A percentile compares a stretch with the other conserved stretches of the same genome.
Conservation (phyloP, 2,113 vertebrate genomes). For the Erinaceus europaeus region DNA sequence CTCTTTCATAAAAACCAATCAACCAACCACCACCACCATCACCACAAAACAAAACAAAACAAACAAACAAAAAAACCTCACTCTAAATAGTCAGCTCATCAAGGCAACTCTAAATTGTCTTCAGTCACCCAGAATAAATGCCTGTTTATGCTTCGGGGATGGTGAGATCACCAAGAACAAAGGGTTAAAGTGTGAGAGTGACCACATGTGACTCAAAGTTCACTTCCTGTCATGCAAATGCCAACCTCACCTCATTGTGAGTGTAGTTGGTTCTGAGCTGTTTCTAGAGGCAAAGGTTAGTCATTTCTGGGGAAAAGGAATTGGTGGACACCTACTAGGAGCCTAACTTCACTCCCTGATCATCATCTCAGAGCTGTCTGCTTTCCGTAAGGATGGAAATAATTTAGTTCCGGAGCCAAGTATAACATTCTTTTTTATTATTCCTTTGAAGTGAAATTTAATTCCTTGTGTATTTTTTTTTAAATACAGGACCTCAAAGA, state of each 20-base stretch:
- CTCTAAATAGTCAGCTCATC: background rate
- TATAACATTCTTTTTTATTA: conserved; percentile 54
- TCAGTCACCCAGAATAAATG: background rate
- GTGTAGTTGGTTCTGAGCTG: background rate
- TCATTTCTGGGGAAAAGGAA: background rate
- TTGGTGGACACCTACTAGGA: background rate
- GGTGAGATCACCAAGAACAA: conserved; percentile 31
- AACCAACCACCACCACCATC: too few relatives aligned
- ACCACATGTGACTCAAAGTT: background rate
- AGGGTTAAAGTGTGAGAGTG: conserved; percentile 19
- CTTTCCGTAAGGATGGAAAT: conserved; percentile 47
- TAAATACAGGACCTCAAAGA: conserved; percentile 52
- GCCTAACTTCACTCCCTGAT: background rate
- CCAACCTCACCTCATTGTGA: background rate
- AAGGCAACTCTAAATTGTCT: background rate
- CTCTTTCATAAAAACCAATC: too few relatives aligned
- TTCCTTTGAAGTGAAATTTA: conserved; percentile 40
- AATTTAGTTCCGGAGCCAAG: conserved; percentile 55
- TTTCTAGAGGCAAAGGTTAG: background rate
- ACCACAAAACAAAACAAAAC: too few relatives aligned
- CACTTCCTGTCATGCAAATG: background rate
- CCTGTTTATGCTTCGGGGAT: background rate
- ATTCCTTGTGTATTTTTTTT: conserved; percentile 48
- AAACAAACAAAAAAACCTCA: too few relatives aligned
- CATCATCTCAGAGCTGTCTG: background rate